Conservation (phyloP, 1,140 invertebrate species). For the Babylonia areolata region DNA sequence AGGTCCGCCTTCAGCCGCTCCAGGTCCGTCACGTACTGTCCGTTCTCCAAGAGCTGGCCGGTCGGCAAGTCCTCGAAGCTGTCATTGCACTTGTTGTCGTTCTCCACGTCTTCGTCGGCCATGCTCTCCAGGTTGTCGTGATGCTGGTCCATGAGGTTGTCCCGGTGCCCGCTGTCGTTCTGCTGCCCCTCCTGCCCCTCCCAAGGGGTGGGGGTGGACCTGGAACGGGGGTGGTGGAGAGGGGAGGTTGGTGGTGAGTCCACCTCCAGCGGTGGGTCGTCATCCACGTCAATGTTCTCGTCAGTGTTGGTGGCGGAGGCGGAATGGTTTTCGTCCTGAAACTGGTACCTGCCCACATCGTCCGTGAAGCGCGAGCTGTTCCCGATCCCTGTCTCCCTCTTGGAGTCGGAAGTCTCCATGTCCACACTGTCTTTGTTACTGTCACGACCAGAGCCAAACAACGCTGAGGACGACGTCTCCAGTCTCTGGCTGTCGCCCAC, state of each 20-base stretch:
- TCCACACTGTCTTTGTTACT: neutral
- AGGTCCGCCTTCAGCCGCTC: neutral
- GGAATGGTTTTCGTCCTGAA: conserved; percentile 16
- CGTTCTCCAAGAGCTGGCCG: neutral
- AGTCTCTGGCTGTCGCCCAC: neutral
- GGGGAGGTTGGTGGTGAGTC: conserved; percentile 44
- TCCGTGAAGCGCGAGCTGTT: neutral
- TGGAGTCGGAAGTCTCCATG: neutral
- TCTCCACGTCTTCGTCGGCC: conserved; percentile 22
- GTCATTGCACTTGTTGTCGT: conserved; percentile 27
- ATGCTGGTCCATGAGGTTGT: neutral
- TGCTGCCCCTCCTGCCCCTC: neutral
- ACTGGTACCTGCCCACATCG: conserved; percentile 18
- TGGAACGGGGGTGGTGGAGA: conserved; percentile 15
- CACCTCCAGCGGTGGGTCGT: conserved; percentile 43
- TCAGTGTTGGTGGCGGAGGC: neutral
- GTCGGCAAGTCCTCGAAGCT: conserved; percentile 24
- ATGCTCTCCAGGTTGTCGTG: neutral
- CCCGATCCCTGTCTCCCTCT: neutral
- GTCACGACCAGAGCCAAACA: neutral
- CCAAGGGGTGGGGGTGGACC: conserved; percentile 3
- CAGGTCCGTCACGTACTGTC: neutral
- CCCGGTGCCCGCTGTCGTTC: neutral
- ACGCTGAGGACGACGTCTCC: neutral
- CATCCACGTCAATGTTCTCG: conserved; percentile 38